These are phyloP conservation scores for Erebia ligea DNA, from an alignment of 2,888 invertebrate species.

Conservation along the genomic window DNA sequence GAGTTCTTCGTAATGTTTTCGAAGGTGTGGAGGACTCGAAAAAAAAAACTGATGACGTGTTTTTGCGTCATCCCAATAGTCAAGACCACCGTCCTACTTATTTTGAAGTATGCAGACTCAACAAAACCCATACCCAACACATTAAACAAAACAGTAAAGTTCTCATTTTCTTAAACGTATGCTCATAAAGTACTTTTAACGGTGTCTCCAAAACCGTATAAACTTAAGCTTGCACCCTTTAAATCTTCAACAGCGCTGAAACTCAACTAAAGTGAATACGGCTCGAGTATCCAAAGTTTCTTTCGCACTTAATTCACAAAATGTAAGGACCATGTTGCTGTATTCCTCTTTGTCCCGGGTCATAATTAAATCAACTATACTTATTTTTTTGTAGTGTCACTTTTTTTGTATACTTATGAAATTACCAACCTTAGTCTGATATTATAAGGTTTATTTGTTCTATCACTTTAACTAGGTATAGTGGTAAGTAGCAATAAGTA, in stretches of 20 bases:
- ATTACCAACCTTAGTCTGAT: too few species aligned
- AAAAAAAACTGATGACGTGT: too few species aligned
- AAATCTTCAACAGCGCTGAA: constrained; percentile 23
- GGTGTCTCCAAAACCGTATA: constrained; percentile 8
- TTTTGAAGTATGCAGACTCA: background rate
- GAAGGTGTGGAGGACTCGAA: too few species aligned
- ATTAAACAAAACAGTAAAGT: background rate
- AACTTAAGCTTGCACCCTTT: constrained; percentile 20
- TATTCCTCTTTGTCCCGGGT: background rate
- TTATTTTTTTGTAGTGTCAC: background rate
- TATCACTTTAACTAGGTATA: too few species aligned
- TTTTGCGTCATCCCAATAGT: too few species aligned
- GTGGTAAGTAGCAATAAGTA: too few species aligned
- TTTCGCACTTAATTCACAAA: constrained; percentile 21
- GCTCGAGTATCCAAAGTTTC: constrained; percentile 20
- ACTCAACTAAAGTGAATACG: constrained; percentile 26
- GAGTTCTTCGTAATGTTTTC: too few species aligned
- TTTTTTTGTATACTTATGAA: background rate
- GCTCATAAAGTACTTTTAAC: background rate
- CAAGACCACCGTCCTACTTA: too few species aligned
- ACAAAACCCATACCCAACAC: too few species aligned
- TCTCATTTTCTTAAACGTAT: background rate
- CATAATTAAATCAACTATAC: background rate
- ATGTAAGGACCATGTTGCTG: constrained; percentile 15
- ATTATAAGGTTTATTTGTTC: too few species aligned